Evolutionary conservation across 2,888 invertebrate genomes (phyloP).

Genomic region (Agonopterix alstromeriana): DNA sequence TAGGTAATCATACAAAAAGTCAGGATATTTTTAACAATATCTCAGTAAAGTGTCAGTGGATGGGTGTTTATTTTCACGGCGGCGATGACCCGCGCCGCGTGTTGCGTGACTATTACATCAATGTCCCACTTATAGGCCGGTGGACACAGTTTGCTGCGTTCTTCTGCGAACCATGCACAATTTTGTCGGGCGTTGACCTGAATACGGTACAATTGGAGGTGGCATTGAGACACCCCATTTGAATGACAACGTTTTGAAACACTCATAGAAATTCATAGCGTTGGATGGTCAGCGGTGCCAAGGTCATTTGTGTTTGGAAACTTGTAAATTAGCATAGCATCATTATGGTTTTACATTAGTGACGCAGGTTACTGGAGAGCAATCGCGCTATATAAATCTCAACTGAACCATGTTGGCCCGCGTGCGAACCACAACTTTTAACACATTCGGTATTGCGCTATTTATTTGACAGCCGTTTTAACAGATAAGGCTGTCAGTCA

Average conservation of each 20-base stretch:
- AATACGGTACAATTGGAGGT: conserved; percentile 27
- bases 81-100: conserved; percentile 24
- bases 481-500: too few relatives aligned
- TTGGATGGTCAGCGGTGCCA: conserved; percentile 37
- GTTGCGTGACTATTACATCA: conserved; percentile 50
- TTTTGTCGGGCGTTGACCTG: conserved; percentile 27
- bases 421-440: too few relatives aligned
- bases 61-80: conserved; percentile 12
- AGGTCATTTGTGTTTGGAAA: conserved; percentile 29
- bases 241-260: conserved; percentile 37
- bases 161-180: conserved; percentile 12
- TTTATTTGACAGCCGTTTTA: too few relatives aligned
- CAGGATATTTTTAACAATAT: neutral
- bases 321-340: too few relatives aligned
- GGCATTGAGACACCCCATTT: conserved; percentile 50
- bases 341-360: too few relatives aligned
- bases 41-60: conserved; percentile 13
- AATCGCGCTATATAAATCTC: too few relatives aligned
- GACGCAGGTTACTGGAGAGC: too few relatives aligned
- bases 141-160: conserved; percentile 22
- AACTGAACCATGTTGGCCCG: too few relatives aligned
- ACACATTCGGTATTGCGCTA: too few relatives aligned
- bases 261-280: conserved; percentile 33
- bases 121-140: conserved; percentile 37
- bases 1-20: too few relatives aligned